These are phyloP conservation scores for Parazoanthus swiftii DNA, from an alignment of 92 coral and sea anemone species.

Conservation along the genomic window DNA sequence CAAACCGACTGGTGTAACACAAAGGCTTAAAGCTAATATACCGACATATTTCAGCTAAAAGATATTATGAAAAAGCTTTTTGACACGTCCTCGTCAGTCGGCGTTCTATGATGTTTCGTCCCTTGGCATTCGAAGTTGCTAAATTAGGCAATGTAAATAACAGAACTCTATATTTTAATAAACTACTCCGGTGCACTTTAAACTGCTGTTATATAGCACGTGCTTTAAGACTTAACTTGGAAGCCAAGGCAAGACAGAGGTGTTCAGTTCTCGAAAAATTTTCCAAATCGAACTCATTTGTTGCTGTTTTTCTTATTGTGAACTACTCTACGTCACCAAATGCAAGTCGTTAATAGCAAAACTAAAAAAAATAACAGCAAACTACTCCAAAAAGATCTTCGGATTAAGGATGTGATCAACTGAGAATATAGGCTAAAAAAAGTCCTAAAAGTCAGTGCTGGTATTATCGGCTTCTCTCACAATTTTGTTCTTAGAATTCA, in stretches of 20 bases:
- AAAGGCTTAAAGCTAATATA: too few species aligned
- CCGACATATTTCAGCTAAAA: too few species aligned
- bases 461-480: background rate
- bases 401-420: too few species aligned
- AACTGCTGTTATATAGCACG: background rate
- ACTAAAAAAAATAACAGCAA: background rate
- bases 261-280: background rate
- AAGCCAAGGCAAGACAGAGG: too few species aligned
- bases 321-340: background rate
- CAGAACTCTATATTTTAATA: too few species aligned
- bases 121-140: background rate
- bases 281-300: background rate
- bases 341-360: background rate
- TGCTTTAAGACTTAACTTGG: too few species aligned
- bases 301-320: background rate
- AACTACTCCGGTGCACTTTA: background rate
- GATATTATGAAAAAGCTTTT: background rate
- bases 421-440: background rate
- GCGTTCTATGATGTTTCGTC: background rate
- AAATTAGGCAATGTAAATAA: too few species aligned
- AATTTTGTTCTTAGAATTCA: background rate
- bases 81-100: background rate
- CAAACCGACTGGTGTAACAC: too few species aligned
- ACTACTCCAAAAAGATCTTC: background rate
- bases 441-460: background rate